Base-by-base conservation (phyloP, 64 coral and sea anemone genomes). In the Montipora cactus region DNA sequence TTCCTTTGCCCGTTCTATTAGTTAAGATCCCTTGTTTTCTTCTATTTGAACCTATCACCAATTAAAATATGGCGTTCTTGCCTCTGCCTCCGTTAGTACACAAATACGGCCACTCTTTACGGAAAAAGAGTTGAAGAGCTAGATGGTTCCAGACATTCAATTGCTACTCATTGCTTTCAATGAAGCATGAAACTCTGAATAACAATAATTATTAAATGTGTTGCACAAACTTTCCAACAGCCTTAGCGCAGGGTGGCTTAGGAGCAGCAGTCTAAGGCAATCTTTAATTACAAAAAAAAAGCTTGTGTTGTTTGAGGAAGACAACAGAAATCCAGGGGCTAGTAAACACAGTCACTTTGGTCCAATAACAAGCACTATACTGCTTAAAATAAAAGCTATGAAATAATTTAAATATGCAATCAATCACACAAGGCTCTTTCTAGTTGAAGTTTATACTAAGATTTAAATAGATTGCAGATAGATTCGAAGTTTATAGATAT, bases 301-400 rank as follows among this genome's bases (percentile, higher is more conserved):
- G 70, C 70, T 73, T 73, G 70, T 73, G 70, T 73, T 25, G 20
- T 73, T 73, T 73, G 70, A 25, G 23, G 70, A 73, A 22, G 70
- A 73, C 70, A 73, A 73, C 70, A 28, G 19, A 73, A 73, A 73
- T 73, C 20, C 19, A 73, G 70, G 70, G 70, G 70, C 70, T 73
- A 21, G 70, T 73, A 73, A 73, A 73, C 70, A 73, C 19, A 23
- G 23, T 73, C 70, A 73, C 70, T n/a, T 22, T 73, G 25, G 51
- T 73, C 70, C n/a, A 73, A 73, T 25, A 21, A 73, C 19, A 73
- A 25, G 70, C 70, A 73, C 1, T 73, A 73, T 73, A 73, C 23
- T 73, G 70, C 70, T 73, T 73, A 73, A 73, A 73, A 73, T 73
- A 73, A 73, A 73, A 73, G 70, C 70, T 73, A 55, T 73, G 19